These are phyloP conservation scores for Apodemia mormo DNA, from an alignment of 2,888 invertebrate species.

Conservation along the genomic window DNA sequence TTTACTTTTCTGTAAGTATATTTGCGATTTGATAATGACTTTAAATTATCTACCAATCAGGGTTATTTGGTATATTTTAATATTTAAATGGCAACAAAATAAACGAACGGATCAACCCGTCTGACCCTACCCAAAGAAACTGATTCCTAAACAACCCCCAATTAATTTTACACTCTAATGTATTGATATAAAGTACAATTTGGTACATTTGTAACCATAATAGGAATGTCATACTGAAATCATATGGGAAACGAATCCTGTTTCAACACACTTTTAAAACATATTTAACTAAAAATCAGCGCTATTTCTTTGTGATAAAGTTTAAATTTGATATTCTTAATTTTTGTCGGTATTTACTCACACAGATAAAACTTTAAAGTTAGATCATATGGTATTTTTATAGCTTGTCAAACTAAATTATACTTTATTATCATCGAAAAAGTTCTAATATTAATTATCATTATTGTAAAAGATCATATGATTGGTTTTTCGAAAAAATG, in stretches of 20 bases:
- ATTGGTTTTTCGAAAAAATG: slow-evolving; percentile 24
- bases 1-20: too few species aligned
- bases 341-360: slow-evolving; percentile 47
- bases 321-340: slow-evolving; percentile 28
- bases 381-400: slow-evolving; percentile 62
- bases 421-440: background rate
- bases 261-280: slow-evolving; percentile 48
- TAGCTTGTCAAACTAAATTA: slow-evolving; percentile 29
- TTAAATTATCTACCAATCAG: slow-evolving; percentile 12
- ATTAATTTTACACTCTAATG: slow-evolving; percentile 41
- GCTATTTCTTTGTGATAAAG: background rate
- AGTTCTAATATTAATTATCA: slow-evolving; percentile 33
- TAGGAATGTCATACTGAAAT: slow-evolving; percentile 74
- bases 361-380: slow-evolving; percentile 57
- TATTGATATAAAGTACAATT: background rate
- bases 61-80: slow-evolving; percentile 40
- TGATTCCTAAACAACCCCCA: slow-evolving; percentile 41
- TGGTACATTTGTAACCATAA: slow-evolving; percentile 32
- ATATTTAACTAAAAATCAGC: slow-evolving; percentile 33
- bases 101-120: slow-evolving; percentile 48
- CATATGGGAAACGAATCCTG: slow-evolving; percentile 76
- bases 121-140: slow-evolving; percentile 61
- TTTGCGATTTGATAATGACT: too few species aligned
- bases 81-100: slow-evolving; percentile 43
- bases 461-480: slow-evolving; percentile 29